Evolutionary conservation across 2,797 vertebrate species (phyloP).

Genomic region (Gorsachius magnificus): DNA sequence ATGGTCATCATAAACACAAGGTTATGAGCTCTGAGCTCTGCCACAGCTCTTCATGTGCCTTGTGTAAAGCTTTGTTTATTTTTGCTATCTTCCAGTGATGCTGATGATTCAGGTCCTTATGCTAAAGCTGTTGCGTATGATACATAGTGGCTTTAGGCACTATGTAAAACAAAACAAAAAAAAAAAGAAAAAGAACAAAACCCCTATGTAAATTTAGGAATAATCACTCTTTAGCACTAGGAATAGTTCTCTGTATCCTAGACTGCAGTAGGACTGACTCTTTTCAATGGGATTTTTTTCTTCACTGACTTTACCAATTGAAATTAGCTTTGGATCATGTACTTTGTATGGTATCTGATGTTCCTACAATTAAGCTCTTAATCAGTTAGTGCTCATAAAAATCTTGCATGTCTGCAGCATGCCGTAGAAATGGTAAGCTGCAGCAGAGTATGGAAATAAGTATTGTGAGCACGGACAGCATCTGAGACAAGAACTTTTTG

Average conservation of each 20-base stretch:
- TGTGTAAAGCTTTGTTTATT: background rate
- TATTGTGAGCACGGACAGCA: conserved; percentile 60
- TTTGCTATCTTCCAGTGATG: background rate
- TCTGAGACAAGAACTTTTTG: conserved; percentile 65
- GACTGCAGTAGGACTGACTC: background rate
- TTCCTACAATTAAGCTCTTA: background rate
- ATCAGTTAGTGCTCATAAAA: background rate
- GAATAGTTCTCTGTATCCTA: background rate
- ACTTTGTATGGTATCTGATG: background rate
- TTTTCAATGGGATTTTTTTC: background rate
- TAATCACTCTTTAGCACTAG: background rate
- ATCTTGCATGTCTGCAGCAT: background rate
- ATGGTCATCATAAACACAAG: background rate
- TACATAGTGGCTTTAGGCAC: background rate
- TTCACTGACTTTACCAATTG: background rate
- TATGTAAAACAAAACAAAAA: background rate
- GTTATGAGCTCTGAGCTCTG: background rate
- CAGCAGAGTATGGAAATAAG: conserved; percentile 36
- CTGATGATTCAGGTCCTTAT: background rate
- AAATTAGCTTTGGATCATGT: background rate
- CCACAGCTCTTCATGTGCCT: background rate
- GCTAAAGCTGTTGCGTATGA: background rate
- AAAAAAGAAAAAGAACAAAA: background rate
- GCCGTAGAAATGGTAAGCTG: background rate
- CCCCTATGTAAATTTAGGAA: background rate